These are phyloP conservation scores for Eupithecia vulgata DNA, from an alignment of 2,888 invertebrate species.

Conservation along the genomic window DNA sequence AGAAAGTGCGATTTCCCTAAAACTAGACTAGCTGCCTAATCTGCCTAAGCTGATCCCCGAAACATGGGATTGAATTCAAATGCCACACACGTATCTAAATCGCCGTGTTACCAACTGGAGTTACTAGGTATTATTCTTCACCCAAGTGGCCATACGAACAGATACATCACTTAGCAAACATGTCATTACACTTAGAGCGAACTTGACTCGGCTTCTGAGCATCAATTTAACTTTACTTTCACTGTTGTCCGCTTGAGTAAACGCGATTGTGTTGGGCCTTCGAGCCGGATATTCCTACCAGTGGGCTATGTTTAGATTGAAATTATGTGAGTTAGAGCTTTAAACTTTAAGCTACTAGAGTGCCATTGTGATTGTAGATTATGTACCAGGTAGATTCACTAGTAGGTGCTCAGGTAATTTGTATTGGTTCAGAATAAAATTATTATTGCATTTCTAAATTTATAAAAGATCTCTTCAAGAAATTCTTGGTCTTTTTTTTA, in stretches of 20 bases:
- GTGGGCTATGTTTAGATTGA: slow-evolving; percentile 19
- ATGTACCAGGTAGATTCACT: background rate
- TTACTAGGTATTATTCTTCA: background rate
- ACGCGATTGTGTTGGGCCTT: slow-evolving; percentile 46
- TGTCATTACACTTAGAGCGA: slow-evolving; percentile 47
- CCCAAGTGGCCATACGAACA: slow-evolving; percentile 23
- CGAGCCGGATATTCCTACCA: slow-evolving; percentile 30
- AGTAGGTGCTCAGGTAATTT: background rate
- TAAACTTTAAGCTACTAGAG: background rate
- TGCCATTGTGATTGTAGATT: background rate
- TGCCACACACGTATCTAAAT: background rate
- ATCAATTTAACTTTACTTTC: slow-evolving; percentile 61
- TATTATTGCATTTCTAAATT: background rate
- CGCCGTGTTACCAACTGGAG: background rate
- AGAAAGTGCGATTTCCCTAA: background rate
- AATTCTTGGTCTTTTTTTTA: no score
- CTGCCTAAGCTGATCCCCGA: no score
- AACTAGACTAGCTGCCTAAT: background rate
- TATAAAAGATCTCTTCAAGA: background rate
- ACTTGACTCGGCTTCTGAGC: slow-evolving; percentile 51
- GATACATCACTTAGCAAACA: slow-evolving; percentile 51
- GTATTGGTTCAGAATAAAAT: background rate
- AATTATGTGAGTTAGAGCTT: slow-evolving; percentile 22
- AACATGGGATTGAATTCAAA: background rate
- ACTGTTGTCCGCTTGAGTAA: slow-evolving; percentile 61